phyloP scores from a whole-genome alignment of 1,140 invertebrate genomes.

The Euschistus heros region DNA sequence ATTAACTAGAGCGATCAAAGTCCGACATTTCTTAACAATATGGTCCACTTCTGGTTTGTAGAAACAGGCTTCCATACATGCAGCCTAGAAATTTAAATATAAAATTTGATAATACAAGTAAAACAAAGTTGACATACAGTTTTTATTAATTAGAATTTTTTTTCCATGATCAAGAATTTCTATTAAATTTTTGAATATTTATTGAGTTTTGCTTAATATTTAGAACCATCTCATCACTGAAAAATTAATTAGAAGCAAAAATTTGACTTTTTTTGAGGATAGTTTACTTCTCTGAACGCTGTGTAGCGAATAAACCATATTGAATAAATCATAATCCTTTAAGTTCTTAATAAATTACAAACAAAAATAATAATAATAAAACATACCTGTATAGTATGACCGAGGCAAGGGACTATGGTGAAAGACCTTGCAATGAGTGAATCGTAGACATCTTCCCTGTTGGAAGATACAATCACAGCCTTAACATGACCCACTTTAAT shows the following conservation, averaged over 20 bases:
- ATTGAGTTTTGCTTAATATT: too few relatives aligned
- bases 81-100: conserved; percentile 18
- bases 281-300: not conserved
- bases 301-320: not conserved
- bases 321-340: not conserved
- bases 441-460: conserved; percentile 33
- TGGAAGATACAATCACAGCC: conserved; percentile 38
- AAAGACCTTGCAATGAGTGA: conserved; percentile 36
- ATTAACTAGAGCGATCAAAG: conserved; percentile 37
- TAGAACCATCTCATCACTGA: too few relatives aligned
- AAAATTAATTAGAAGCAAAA: not conserved
- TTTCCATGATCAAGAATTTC: too few relatives aligned
- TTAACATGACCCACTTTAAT: conserved; percentile 38
- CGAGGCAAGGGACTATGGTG: conserved; percentile 39
- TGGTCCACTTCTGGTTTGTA: conserved; percentile 35
- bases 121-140: not conserved
- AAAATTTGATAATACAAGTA: not conserved
- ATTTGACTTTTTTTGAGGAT: not conserved
- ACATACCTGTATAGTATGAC: conserved; percentile 38
- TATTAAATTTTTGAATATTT: too few relatives aligned
- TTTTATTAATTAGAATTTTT: too few relatives aligned
- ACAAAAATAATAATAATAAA: not conserved
- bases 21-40: conserved; percentile 39
- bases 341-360: not conserved
- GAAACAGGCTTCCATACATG: conserved; percentile 40